phyloP scores from a whole-genome alignment of 35 echinoderm and acorn worm genomes.

The Amphiura filiformis region DNA sequence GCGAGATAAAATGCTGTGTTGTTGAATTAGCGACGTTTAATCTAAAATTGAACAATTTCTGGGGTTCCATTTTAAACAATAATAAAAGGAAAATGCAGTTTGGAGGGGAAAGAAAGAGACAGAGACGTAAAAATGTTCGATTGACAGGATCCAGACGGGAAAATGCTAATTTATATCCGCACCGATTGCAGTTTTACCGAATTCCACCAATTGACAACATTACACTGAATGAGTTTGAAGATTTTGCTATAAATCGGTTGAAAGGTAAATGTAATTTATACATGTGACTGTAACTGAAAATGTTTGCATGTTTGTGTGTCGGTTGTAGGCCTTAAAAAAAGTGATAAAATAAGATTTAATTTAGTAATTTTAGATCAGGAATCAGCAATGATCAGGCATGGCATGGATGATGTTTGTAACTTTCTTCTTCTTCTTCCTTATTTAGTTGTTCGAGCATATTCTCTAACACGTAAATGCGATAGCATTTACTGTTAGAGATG shows the following conservation, averaged over 20 bases:
- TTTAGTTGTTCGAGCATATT: no score
- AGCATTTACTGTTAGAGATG: no score
- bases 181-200: conserved; percentile 80
- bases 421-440: no score
- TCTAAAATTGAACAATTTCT: background rate
- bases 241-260: conserved; percentile 80
- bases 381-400: no score
- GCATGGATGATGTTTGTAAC: no score
- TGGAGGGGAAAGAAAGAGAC: conserved; percentile 29
- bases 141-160: conserved; percentile 14
- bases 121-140: conserved; percentile 22
- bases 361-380: no score
- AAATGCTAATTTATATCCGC: conserved; percentile 32
- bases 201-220: conserved; percentile 90
- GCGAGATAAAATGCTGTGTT: no score
- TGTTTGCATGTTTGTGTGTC: background rate
- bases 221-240: conserved; percentile 87
- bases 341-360: background rate
- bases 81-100: conserved; percentile 24
- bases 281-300: background rate
- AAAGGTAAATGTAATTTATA: conserved; percentile 85
- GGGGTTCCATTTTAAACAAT: no score
- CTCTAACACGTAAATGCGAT: no score
- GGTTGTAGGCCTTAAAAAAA: background rate
- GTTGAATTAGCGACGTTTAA: background rate